A percentile compares a stretch with the other conserved stretches of the same genome.
Evolutionary conservation across 2,888 invertebrate species (phyloP).

Genomic region (Catocala sponsa): DNA sequence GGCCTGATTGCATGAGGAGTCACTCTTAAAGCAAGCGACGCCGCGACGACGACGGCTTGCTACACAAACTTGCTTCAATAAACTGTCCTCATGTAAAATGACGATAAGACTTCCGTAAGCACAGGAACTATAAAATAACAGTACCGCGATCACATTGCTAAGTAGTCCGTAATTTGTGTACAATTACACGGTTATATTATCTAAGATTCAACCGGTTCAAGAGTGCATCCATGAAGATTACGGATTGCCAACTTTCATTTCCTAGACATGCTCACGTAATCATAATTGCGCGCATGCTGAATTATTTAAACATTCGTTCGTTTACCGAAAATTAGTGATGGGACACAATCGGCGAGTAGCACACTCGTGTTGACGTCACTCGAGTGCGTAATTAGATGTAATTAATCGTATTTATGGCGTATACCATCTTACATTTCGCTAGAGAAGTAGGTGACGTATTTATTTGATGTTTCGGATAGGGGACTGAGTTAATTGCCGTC

Average conservation of each 20-base stretch:
- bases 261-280: slow-evolving; percentile 65
- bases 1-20: too few species aligned
- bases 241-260: slow-evolving; percentile 65
- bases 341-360: slow-evolving; percentile 2
- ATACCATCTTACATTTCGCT: neutral
- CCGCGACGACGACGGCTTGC: too few species aligned
- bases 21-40: too few species aligned
- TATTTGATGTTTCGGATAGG: too few species aligned
- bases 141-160: neutral
- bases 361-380: neutral
- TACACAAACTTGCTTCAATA: too few species aligned
- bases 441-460: too few species aligned
- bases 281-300: slow-evolving; percentile 49
- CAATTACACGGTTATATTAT: slow-evolving; percentile 34
- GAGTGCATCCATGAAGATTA: slow-evolving; percentile 49
- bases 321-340: slow-evolving; percentile 19
- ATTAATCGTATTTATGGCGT: too few species aligned
- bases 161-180: slow-evolving; percentile 21
- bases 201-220: slow-evolving; percentile 47
- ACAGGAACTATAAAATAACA: neutral
- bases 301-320: slow-evolving; percentile 39
- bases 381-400: too few species aligned
- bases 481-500: too few species aligned
- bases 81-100: too few species aligned
- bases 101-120: neutral